These are phyloP conservation scores for Agriopis marginaria DNA, from an alignment of 2,888 invertebrate species.

Conservation along the genomic window DNA sequence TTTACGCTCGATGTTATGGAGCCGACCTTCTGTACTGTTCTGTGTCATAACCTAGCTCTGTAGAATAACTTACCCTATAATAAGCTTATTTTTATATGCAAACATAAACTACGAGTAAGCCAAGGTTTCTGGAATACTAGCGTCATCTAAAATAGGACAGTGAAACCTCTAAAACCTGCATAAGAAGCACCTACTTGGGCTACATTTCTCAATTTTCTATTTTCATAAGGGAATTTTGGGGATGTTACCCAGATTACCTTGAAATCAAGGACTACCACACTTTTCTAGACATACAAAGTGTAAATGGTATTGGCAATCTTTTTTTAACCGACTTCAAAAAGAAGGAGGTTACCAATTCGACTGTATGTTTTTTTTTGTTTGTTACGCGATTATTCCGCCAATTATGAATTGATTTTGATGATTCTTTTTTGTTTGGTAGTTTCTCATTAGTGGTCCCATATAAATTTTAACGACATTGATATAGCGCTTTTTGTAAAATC, in stretches of 20 bases:
- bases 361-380: too few species aligned
- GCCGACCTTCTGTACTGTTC: too few species aligned
- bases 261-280: background rate
- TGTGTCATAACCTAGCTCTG: constrained; percentile 1
- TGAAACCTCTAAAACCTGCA: constrained; percentile 24
- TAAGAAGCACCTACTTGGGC: constrained; percentile 33
- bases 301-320: background rate
- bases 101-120: constrained; percentile 27
- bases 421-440: too few species aligned
- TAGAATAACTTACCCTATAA: constrained; percentile 22
- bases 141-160: constrained; percentile 24
- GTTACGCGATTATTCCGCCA: too few species aligned
- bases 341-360: too few species aligned
- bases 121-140: constrained; percentile 29
- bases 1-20: too few species aligned
- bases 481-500: too few species aligned
- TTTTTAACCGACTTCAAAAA: background rate
- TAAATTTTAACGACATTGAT: too few species aligned
- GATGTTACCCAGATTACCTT: background rate
- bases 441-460: too few species aligned
- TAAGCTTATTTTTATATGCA: constrained; percentile 35
- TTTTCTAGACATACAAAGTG: background rate
- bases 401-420: too few species aligned
- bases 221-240: constrained; percentile 6
- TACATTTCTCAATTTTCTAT: constrained; percentile 20